Evolutionary conservation across 30 jellyfish, hydroid and myxozoan species (phyloP).

Genomic region (Cassiopea xamachana): DNA sequence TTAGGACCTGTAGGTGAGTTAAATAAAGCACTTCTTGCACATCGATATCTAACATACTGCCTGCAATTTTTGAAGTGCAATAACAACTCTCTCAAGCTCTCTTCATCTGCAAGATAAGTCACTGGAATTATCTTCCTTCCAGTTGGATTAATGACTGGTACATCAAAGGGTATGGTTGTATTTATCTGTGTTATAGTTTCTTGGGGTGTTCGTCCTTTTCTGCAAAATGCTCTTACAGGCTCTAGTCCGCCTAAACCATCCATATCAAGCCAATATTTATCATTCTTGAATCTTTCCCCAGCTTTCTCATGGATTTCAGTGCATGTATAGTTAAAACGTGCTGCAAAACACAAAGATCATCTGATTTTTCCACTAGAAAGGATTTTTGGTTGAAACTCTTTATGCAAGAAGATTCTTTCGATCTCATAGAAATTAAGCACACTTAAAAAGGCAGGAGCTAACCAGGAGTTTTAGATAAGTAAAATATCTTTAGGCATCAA

Average conservation of each 20-base stretch:
- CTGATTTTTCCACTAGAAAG: no score
- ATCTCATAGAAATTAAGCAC: no score
- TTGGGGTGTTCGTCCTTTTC: conserved; percentile 86
- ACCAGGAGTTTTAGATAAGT: no score
- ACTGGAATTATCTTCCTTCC: conserved; percentile 71
- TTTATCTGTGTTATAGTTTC: conserved; percentile 91
- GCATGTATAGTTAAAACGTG: conserved; percentile 97
- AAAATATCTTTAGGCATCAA: no score
- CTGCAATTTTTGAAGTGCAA: conserved; percentile 73
- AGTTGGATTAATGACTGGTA: conserved; percentile 72
- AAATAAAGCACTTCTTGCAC: conserved; percentile 86
- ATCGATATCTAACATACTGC: conserved; percentile 82
- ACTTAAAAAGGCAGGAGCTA: no score
- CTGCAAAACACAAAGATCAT: conserved; percentile 49
- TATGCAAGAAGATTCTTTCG: no score
- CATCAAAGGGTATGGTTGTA: conserved; percentile 80
- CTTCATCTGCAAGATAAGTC: conserved; percentile 85
- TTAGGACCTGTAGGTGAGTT: conserved; percentile 91
- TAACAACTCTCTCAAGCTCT: conserved; percentile 86
- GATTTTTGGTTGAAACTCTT: no score
- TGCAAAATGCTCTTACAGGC: conserved; percentile 93
- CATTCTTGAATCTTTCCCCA: conserved; percentile 86
- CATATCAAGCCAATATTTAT: conserved; percentile 90
- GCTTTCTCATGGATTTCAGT: conserved; percentile 87
- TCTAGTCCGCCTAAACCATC: conserved; percentile 97